Conservation (phyloP, 2,797 vertebrate species). For the Hippopotamyrus pictus region DNA sequence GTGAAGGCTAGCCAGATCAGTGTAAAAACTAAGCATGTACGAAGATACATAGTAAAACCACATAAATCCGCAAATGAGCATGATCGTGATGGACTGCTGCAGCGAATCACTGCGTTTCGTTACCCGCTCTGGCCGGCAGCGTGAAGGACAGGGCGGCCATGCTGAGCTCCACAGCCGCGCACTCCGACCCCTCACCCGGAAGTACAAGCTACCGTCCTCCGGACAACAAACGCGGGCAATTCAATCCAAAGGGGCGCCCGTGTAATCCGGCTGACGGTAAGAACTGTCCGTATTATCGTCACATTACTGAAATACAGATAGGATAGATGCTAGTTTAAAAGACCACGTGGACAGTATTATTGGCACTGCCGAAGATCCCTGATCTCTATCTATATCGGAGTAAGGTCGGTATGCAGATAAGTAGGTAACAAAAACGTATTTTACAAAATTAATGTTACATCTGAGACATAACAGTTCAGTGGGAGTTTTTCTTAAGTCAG, state of each 20-base stretch:
- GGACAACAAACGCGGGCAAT: not conserved
- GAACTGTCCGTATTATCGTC: not conserved
- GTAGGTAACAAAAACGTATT: not conserved
- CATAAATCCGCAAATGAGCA: not conserved
- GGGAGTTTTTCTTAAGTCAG: not conserved
- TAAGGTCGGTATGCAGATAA: not conserved
- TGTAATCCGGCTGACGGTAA: not conserved
- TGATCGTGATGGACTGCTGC: not conserved
- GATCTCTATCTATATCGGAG: not conserved
- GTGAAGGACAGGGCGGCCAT: constrained; percentile 62
- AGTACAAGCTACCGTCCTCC: not conserved
- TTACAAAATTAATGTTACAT: not conserved
- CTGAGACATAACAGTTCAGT: not conserved
- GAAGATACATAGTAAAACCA: not conserved
- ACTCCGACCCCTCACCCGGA: constrained; percentile 18
- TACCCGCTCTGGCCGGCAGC: constrained; percentile 47
- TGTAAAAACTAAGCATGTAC: not conserved
- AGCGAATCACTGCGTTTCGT: not conserved
- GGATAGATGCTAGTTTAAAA: not conserved
- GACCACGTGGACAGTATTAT: not conserved
- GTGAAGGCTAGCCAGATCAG: not conserved
- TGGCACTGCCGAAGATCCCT: not conserved
- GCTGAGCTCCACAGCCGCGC: constrained; percentile 23
- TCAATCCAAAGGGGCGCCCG: not conserved
- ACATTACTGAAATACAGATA: not conserved